Conservation (phyloP, 2,797 vertebrate species). For the Ispidina lecontei region DNA sequence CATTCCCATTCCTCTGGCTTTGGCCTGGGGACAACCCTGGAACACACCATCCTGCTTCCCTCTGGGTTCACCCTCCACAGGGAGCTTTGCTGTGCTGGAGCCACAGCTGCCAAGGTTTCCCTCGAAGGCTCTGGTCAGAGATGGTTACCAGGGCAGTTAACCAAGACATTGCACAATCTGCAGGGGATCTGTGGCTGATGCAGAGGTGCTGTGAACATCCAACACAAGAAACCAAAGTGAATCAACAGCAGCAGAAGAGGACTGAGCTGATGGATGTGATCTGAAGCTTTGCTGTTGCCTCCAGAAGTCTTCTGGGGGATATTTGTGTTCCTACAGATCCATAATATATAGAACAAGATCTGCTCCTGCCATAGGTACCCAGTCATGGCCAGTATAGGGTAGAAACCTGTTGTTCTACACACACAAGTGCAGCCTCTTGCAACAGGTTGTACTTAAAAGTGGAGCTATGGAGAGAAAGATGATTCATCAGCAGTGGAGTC, state of each 20-base stretch:
- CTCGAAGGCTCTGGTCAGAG: accelerated
- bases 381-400: not conserved
- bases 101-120: accelerated
- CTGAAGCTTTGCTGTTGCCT: not conserved
- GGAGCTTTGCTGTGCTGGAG: not conserved
- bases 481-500: not conserved
- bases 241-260: accelerated
- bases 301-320: not conserved
- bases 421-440: not conserved
- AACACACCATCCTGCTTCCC: not conserved
- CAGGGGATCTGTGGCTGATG: not conserved
- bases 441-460: not conserved
- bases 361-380: not conserved
- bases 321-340: not conserved
- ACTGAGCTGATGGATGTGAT: not conserved
- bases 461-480: not conserved
- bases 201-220: not conserved
- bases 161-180: not conserved
- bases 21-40: not conserved
- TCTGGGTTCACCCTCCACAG: accelerated
- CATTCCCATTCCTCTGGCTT: not conserved
- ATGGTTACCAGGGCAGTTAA: not conserved
- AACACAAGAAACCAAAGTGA: not conserved
- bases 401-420: not conserved
- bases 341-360: not conserved